Percentiles rank a stretch among this genome's conserved stretches.
Evolutionary conservation across 1,140 invertebrate genomes (phyloP).

Genomic region (Wasmannia auropunctata): DNA sequence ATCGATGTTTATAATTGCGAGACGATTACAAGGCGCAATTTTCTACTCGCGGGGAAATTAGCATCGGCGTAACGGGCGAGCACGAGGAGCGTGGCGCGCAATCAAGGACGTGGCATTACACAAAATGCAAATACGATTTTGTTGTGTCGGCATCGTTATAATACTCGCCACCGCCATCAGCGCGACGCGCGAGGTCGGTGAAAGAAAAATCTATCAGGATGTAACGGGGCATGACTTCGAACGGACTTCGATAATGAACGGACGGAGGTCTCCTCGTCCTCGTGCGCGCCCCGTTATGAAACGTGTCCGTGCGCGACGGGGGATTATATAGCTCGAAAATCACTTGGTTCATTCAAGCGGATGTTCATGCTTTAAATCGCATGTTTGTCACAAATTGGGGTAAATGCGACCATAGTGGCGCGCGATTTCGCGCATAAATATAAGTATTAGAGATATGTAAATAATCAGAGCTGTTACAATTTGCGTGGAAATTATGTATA

Average conservation of each 20-base stretch:
- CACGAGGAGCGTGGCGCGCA: neutral
- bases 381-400: neutral
- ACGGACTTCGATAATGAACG: neutral
- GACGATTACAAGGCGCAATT: constrained; percentile 15
- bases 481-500: neutral
- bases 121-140: constrained; percentile 55
- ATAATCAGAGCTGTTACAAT: too few relatives aligned
- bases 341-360: constrained; percentile 7
- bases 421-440: neutral
- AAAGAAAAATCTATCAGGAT: constrained; percentile 49
- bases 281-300: constrained; percentile 16
- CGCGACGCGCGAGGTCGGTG: neutral
- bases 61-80: constrained; percentile 32
- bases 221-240: constrained; percentile 25
- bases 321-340: neutral
- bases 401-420: neutral
- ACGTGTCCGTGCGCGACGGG: neutral
- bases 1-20: neutral
- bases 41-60: constrained; percentile 30
- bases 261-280: neutral
- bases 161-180: neutral
- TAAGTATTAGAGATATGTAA: too few relatives aligned
- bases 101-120: constrained; percentile 46
- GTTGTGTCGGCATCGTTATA: constrained; percentile 22
- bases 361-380: neutral